Percentiles rank a stretch among this genome's conserved stretches.
Conservation (phyloP, 2,888 invertebrate species). For the Serripes groenlandicus region DNA sequence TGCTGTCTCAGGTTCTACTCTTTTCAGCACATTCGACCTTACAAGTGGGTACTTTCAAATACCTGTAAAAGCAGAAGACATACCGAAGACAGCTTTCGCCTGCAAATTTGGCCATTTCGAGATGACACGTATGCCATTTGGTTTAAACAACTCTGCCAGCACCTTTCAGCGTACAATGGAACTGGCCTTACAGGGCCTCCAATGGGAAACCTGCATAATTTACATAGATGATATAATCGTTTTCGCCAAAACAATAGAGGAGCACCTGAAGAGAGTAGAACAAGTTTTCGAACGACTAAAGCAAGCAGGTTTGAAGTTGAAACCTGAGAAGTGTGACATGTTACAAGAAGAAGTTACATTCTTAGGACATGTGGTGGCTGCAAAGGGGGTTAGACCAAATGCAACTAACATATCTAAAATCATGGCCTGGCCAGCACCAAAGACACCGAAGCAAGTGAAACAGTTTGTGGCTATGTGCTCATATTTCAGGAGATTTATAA, state of each 20-base stretch:
- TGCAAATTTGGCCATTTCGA: constrained; percentile 48
- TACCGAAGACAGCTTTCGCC: constrained; percentile 28
- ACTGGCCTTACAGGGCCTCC: constrained; percentile 39
- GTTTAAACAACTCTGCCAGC: constrained; percentile 24
- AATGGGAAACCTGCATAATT: constrained; percentile 44
- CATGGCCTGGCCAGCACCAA: constrained; percentile 6
- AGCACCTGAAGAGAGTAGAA: constrained; percentile 49
- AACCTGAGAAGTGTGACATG: neutral
- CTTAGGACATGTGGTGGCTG: neutral
- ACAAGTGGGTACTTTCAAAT: constrained; percentile 54
- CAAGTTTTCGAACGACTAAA: constrained; percentile 52
- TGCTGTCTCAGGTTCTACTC: constrained; percentile 17
- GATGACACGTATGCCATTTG: constrained; percentile 44
- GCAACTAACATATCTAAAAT: neutral
- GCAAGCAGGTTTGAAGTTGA: constrained; percentile 48
- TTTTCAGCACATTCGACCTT: constrained; percentile 40
- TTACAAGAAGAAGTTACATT: neutral
- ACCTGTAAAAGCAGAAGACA: constrained; percentile 24
- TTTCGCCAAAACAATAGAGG: constrained; percentile 17
- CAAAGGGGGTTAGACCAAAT: constrained; percentile 3
- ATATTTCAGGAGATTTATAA: constrained; percentile 14
- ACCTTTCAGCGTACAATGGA: constrained; percentile 49
- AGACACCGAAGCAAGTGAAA: neutral
- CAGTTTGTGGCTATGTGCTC: neutral
- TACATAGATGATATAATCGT: constrained; percentile 56